Evolutionary conservation across 2,888 invertebrate species (phyloP).

Genomic region (Drosophila limbata): DNA sequence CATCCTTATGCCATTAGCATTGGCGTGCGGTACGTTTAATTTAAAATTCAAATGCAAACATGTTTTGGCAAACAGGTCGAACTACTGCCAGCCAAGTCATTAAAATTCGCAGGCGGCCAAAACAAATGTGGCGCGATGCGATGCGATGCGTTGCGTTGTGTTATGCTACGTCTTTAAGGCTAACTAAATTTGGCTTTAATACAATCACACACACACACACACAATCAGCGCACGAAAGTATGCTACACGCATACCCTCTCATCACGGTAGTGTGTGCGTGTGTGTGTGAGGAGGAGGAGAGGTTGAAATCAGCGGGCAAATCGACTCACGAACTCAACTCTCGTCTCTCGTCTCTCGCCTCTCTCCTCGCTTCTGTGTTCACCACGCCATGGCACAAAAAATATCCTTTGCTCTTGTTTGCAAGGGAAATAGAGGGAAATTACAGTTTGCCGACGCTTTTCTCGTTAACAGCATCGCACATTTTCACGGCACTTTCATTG

Average conservation of each 20-base stretch:
- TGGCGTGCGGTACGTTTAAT: constrained; percentile 63
- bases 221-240: constrained; percentile 74
- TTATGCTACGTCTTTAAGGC: constrained; percentile 55
- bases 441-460: constrained; percentile 5
- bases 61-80: constrained; percentile 40
- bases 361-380: constrained; percentile 34
- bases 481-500: background rate
- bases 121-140: constrained; percentile 49
- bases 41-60: constrained; percentile 78
- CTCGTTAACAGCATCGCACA: constrained; percentile 14
- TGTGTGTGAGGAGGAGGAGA: background rate
- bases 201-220: constrained; percentile 28
- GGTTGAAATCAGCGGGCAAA: constrained; percentile 29
- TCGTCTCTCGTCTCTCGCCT: constrained; percentile 14
- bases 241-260: constrained; percentile 56
- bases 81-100: constrained; percentile 56
- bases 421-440: constrained; percentile 29
- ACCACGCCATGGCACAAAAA: constrained; percentile 39
- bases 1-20: constrained; percentile 18
- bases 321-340: constrained; percentile 14
- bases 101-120: constrained; percentile 69
- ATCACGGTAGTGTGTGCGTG: background rate
- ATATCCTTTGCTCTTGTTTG: constrained; percentile 16
- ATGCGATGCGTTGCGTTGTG: constrained; percentile 11
- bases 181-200: constrained; percentile 65